Base-by-base conservation (phyloP, 2,888 invertebrate genomes). In the Leuctra nigra region DNA sequence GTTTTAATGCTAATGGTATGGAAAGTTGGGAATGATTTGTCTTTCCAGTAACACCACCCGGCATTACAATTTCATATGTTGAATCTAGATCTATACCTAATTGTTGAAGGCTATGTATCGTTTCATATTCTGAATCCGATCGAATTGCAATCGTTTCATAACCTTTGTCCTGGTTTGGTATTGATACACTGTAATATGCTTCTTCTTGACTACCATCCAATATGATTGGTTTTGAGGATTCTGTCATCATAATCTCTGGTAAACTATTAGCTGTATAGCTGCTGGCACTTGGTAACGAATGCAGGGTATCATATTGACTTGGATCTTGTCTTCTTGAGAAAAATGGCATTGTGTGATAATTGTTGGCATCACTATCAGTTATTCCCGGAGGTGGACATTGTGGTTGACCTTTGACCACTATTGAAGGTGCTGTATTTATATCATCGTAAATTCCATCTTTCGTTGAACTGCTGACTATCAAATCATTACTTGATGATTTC, bases 121-220 rank as follows among this genome's bases (percentile, higher is more conserved):
- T 62, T 53, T 62, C 62, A 35, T 62, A 63, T 16, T 60, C 57
- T 25, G 57, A 54, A 6, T 50, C 55, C 14, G 57, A 13, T 25
- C 44, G 47, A 11, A 56, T 55, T 14, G 59, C 44, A 2, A 64
- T 57, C 2, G 61, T 57, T 53, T 64, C 63, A 38, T 64, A 64
- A n/a, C 62, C 63, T 2, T 60, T 57, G 41, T 63, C 62, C 11
- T 61, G 61, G 1, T 57, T 55, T 18, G 58, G 59, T 9, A 50
- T 52, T 38, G 52, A 53, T 25, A 20, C 48, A n/a, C n/a, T n/a
- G n/a, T n/a, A n/a, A 11, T 55, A 50, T 2, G 44, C 47, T n/a
- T 25, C 25, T 11, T 56, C 59, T 46, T 52, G 50, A 35, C 55
- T 59, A 50, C 59, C 59, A 36, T 61, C 61, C 16, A 59, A 56